phyloP scores from a whole-genome alignment of 2,888 invertebrate genomes.

The Sycophila texana region DNA sequence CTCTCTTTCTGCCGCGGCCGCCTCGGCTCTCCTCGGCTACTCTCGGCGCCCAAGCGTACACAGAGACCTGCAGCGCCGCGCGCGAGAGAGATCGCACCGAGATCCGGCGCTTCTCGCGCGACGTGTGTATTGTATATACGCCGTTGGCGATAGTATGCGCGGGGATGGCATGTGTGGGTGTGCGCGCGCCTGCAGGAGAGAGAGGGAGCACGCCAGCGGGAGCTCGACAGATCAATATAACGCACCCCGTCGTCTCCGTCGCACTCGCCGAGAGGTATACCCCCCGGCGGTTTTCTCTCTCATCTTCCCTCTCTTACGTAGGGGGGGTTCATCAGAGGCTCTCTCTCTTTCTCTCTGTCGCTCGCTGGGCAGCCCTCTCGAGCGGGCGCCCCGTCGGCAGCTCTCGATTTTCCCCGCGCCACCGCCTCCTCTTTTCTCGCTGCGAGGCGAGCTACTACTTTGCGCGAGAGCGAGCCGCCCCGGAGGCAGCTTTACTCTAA shows the following conservation, averaged over 20 bases:
- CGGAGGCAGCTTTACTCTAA: conserved; percentile 13
- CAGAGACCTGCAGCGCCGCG: not conserved
- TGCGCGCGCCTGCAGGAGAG: not conserved
- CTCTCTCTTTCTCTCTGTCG: conserved; percentile 4
- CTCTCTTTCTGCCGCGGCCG: not conserved
- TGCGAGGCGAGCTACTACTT: conserved; percentile 32
- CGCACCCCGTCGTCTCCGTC: conserved; percentile 44
- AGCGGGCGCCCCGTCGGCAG: conserved; percentile 1
- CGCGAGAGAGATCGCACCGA: too few relatives aligned
- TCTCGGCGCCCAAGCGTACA: not conserved
- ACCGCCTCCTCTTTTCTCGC: conserved; percentile 20
- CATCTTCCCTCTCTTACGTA: conserved; percentile 25
- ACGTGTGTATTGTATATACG: too few relatives aligned
- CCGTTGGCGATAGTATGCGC: not conserved
- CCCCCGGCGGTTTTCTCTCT: conserved; percentile 6
- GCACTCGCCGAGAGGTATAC: not conserved
- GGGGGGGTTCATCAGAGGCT: too few relatives aligned
- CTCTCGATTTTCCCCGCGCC: not conserved
- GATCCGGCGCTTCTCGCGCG: conserved; percentile 6
- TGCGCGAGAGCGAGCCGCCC: not conserved
- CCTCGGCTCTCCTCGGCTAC: not conserved
- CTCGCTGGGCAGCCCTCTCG: conserved; percentile 6
- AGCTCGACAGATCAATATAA: conserved; percentile 50
- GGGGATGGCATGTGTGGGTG: too few relatives aligned
- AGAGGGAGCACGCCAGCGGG: not conserved